Evolutionary conservation across 2,113 vertebrate genomes (phyloP), one percentile per base, ranked within the genome.

Genomic region (Takifugu bimaculatus): DNA sequence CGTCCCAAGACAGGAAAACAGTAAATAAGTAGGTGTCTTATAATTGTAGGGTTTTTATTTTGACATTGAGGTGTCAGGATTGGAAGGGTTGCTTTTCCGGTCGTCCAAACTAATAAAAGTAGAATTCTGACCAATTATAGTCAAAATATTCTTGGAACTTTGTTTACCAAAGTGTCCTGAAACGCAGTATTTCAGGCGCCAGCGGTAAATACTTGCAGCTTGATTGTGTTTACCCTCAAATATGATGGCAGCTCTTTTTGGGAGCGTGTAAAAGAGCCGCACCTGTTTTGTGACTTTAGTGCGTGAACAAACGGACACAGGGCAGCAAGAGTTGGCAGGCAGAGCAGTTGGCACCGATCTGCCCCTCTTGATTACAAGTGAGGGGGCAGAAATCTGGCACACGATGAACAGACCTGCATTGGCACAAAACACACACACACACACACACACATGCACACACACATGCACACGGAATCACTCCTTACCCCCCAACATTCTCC

Each of bases 391-490:
- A 82, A 66, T 60, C 78, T 89, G 88, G 90, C 85, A 80, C 69
- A 26, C 39, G 69, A 81, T 89, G 82, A 90, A 89, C 88, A 79
- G 84, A 82, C 70, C 65, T 72, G 51, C 59, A 57, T 68, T 86
- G 77, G 85, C 81, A 72, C 54, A 35, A 67, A 75, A 73, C 64
- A 76, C 45, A 65, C 84, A 74, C 66, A 70, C 61, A 66, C 39
- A 39, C 12, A 45, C n/a, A n/a, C n/a, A n/a, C n/a, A n/a, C n/a
- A n/a, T n/a, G n/a, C n/a, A n/a, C 53, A 53, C 35, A 35, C 56
- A 58, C 50, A 60, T 50, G 52, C 54, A 53, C 54, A 45, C 50
- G 25, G 28, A 54, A 39, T 20, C 47, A 50, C 54, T 1, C 59
- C 2, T 3, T 54, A 26, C 25, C 57, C 57, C 70, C 49, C 76